phyloP scores from a whole-genome alignment of 2,888 invertebrate species.

The Acanthococcus lagerstroemiae region DNA sequence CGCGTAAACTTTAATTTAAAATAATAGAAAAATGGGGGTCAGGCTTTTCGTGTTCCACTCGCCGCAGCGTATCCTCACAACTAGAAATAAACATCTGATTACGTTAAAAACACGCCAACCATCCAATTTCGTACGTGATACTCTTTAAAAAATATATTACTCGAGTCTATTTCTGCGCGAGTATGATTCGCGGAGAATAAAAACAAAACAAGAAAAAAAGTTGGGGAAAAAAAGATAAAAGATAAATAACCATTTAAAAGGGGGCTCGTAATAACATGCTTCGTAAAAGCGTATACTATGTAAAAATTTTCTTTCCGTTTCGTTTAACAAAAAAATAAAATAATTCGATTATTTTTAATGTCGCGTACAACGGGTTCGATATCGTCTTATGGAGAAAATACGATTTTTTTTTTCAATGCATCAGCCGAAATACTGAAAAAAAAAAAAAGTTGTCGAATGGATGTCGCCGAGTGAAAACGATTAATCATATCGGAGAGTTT shows the following conservation, averaged over 20 bases:
- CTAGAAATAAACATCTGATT: slow-evolving; percentile 21
- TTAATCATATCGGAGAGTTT: background rate
- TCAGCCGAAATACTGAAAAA: background rate
- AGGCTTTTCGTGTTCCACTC: background rate
- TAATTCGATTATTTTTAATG: too few species aligned
- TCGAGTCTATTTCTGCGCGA: background rate
- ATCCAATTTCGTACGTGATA: slow-evolving; percentile 24
- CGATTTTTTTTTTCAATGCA: background rate
- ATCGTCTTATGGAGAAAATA: background rate
- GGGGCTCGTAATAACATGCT: background rate
- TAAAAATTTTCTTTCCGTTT: background rate
- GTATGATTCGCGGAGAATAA: background rate
- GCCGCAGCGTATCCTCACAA: slow-evolving; percentile 9
- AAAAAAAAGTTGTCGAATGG: background rate
- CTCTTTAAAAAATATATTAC: slow-evolving; percentile 17
- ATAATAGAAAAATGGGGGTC: background rate
- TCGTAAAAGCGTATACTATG: background rate
- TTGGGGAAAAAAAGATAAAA: background rate
- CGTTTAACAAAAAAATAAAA: background rate
- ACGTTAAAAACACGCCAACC: slow-evolving; percentile 16
- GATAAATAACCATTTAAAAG: background rate
- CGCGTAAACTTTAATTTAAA: background rate
- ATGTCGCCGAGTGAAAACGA: background rate
- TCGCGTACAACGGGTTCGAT: too few species aligned
- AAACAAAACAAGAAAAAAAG: background rate